Base-by-base conservation (phyloP, 64 coral and sea anemone species). In the Montipora sp. region DNA sequence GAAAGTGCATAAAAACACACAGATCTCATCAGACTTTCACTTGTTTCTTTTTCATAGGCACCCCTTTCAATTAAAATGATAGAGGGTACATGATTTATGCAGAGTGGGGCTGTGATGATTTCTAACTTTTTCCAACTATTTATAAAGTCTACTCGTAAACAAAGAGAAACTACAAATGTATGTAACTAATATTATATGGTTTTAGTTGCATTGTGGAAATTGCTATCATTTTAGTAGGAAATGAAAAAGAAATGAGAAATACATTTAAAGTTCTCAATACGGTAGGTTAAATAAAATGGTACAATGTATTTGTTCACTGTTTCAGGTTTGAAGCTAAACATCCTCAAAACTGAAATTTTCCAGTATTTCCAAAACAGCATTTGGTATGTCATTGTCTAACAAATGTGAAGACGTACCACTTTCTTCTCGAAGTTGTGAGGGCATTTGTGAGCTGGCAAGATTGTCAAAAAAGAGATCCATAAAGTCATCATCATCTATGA, bases 81-180 rank as follows among this genome's bases (percentile, higher is more conserved):
- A 71, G 67, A 71, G 67, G 67, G 67, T 71, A 71, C 67, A 71
- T 71, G 67, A 71, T 71, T 16, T 71, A 71, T 71, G 67, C 67
- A 71, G 67, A 71, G 67, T 71, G 16, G 16, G 67, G 67, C 67
- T 71, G 67, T 71, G 67, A 71, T 71, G 67, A 71, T 71, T 71
- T 71, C 67, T 71, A 70, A 70, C 1, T 1, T 63, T 70, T 1
- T 70, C 67, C 14, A 71, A 2, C 20, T 71, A 22, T 71, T 71
- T 71, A 15, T 3, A 24, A 24, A 71, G 67, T 71, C 67, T 13
- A 71, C 67, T 71, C 16, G 1, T 71, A 71, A 71, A 16, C 67
- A 71, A 71, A 71, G 67, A 71, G 9, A 71, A 71, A 3, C 67
- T 71, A 5, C 67, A 71, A 71, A 71, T 71, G 67, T 71, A 71